A percentile compares a stretch with the other conserved stretches of the same genome.
phyloP scores from a whole-genome alignment of 2,888 invertebrate species.

The Amiota minor region DNA sequence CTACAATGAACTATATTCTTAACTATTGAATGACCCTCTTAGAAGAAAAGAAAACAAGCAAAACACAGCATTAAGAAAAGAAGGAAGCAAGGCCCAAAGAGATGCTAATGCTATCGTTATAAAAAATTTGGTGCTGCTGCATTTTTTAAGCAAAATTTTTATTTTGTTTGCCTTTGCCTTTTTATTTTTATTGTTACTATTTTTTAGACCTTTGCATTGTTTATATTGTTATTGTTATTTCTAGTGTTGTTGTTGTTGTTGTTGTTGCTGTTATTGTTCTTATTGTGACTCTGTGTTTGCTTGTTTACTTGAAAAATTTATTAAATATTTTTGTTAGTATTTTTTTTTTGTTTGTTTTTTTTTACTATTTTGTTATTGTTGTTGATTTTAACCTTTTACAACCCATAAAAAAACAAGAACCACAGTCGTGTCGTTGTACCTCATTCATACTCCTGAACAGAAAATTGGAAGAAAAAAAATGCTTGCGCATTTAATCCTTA shows the following conservation, averaged over 20 bases:
- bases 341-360: conserved; percentile 39
- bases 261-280: too few species aligned
- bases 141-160: conserved; percentile 19
- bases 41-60: too few species aligned
- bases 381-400: conserved; percentile 31
- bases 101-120: too few species aligned
- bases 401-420: too few species aligned
- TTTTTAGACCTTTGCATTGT: too few species aligned
- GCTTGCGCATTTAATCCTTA: conserved; percentile 66
- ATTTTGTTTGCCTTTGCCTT: background rate
- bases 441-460: background rate
- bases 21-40: too few species aligned
- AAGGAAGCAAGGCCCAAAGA: too few species aligned
- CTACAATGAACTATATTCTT: too few species aligned
- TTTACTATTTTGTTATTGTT: conserved; percentile 41
- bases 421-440: conserved; percentile 3
- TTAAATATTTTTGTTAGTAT: conserved; percentile 58
- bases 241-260: too few species aligned
- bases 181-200: background rate
- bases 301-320: conserved; percentile 63
- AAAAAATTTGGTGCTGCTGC: background rate
- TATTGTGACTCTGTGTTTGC: conserved; percentile 16
- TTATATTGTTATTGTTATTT: too few species aligned
- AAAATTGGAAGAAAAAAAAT: conserved; percentile 46
- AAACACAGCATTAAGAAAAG: too few species aligned